These are phyloP conservation scores for Epinephelus coioides DNA, from an alignment of 2,797 vertebrate species.

Conservation along the genomic window DNA sequence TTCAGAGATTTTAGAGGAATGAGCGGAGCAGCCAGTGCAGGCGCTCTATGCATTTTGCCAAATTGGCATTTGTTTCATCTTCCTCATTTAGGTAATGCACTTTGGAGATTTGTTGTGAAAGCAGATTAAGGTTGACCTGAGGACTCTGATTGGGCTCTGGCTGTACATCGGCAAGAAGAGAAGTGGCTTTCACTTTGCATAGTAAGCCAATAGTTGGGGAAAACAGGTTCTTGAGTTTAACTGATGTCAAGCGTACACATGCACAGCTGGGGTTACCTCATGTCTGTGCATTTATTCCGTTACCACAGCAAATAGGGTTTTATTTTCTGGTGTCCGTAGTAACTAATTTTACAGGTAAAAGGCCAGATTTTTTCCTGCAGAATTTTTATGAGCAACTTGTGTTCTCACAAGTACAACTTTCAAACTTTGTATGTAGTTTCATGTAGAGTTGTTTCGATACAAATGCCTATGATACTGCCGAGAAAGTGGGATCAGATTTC, in stretches of 20 bases:
- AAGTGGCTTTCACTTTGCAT: constrained; percentile 55
- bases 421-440: background rate
- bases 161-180: constrained; percentile 27
- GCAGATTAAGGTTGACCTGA: constrained; percentile 55
- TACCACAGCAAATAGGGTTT: constrained; percentile 8
- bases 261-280: background rate
- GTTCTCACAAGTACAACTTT: background rate
- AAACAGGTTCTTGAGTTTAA: constrained; percentile 26
- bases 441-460: background rate
- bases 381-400: no score
- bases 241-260: constrained; percentile 20
- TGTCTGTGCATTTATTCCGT: background rate
- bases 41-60: constrained; percentile 58
- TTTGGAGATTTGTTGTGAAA: constrained; percentile 67
- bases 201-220: constrained; percentile 33
- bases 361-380: background rate
- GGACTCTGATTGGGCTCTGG: constrained; percentile 42
- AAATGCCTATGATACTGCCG: no score
- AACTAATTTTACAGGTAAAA: background rate
- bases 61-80: constrained; percentile 66
- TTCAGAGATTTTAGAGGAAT: constrained; percentile 57
- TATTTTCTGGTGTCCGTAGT: background rate
- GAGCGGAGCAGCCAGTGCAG: constrained; percentile 31
- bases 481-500: no score
- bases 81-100: constrained; percentile 70